Evolutionary conservation across 1,140 invertebrate genomes (phyloP), one percentile per base, ranked within the genome.

Genomic region (Drosophila baimaii): DNA sequence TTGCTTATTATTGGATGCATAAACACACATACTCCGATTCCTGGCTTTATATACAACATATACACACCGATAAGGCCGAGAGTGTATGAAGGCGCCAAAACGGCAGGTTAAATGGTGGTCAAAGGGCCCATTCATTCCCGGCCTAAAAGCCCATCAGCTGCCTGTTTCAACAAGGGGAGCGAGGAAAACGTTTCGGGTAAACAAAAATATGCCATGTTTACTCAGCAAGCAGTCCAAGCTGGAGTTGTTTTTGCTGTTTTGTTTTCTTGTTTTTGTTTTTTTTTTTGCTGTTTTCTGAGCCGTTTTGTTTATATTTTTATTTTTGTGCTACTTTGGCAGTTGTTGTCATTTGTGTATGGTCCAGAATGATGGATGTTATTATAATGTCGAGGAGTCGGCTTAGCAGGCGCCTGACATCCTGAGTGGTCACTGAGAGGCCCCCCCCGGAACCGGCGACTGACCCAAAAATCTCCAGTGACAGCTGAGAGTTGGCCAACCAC

Each of bases 1-100:
- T 88, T 78, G 84, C 84, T 78, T 88, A 88, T 89, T 88, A 88
- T 88, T 89, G 84, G 73, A 89, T 80, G 82, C 65, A 79, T 62
- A 79, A 46, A 69, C 62, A 83, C 35, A 76, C 62, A 61, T 23
- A 78, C 35, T 49, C 10, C 44, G 21, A 46, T 23, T 19, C 43
- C 13, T 31, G n/a, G 8, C 27, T n/a, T n/a, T 64, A 62, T 69
- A 43, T 43, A 69, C 39, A 15, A 15, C 19, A 6, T n/a, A 49
- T 35, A 35, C 12, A 33, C n/a, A 19, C 52, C 54, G 23, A 65
- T 52, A 66, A 12, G 51, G 13, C 23, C 31, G 59, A 51, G 59
- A 51, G 74, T 57, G 59, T 59, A 31, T 62, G 43, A 63, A 55
- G 55, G 77, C 79, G 56, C 31, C 56, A 72, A 85, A 85, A 73